Conservation (phyloP, 2,797 vertebrate species). For the Lacerta viridis region DNA sequence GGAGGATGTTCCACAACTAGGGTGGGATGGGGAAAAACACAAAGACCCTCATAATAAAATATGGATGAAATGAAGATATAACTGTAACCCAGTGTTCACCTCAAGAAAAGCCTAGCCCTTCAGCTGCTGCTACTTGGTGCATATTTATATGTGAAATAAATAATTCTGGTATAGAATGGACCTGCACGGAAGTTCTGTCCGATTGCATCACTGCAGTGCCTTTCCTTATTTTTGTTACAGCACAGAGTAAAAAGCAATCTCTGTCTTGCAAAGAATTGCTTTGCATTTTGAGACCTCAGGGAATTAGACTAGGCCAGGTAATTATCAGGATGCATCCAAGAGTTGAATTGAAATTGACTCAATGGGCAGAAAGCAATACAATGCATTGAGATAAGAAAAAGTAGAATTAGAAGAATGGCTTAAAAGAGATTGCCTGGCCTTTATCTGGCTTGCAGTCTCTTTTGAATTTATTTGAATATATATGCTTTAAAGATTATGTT, state of each 20-base stretch:
- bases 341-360: conserved; percentile 68
- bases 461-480: conserved; percentile 68
- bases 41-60: neutral
- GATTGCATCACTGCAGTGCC: conserved; percentile 59
- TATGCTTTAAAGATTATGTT: conserved; percentile 53
- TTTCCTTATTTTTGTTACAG: conserved; percentile 58
- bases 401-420: conserved; percentile 40
- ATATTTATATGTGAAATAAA: conserved; percentile 54
- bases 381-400: conserved; percentile 72
- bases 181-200: conserved; percentile 47
- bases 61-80: neutral
- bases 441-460: conserved; percentile 59
- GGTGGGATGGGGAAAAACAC: too few relatives aligned
- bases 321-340: conserved; percentile 70
- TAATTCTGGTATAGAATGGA: conserved; percentile 51
- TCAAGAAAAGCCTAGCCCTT: neutral
- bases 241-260: conserved; percentile 65
- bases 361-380: conserved; percentile 59
- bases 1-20: too few relatives aligned
- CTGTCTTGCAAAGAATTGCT: conserved; percentile 69
- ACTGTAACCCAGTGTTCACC: neutral
- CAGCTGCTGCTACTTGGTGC: neutral
- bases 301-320: conserved; percentile 71
- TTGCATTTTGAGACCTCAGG: conserved; percentile 69
- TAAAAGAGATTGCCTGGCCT: conserved; percentile 52